These are phyloP conservation scores for Borostomias antarcticus DNA, from an alignment of 2,797 vertebrate genomes.

Conservation along the genomic window DNA sequence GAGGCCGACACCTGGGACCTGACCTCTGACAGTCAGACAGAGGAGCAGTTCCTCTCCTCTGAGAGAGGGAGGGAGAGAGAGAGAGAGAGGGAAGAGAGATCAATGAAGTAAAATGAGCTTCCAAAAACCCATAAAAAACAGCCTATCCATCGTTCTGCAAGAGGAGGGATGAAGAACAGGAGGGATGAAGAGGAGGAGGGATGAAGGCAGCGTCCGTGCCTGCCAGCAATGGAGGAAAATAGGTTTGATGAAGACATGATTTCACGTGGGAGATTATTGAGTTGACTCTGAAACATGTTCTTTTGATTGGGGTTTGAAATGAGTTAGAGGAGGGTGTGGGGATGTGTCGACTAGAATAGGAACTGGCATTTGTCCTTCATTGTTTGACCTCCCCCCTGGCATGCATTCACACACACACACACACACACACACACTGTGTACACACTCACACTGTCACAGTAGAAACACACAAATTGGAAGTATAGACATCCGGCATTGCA, in stretches of 20 bases:
- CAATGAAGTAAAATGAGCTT: not conserved
- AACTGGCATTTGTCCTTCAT: too few species aligned
- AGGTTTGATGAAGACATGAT: constrained; percentile 21
- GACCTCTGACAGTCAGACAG: not conserved
- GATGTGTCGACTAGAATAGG: too few species aligned
- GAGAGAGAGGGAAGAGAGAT: not conserved
- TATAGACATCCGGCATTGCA: too few species aligned
- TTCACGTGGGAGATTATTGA: constrained; percentile 23
- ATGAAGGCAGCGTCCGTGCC: constrained; percentile 6
- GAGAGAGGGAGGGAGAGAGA: constrained; percentile 10
- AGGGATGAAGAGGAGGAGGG: constrained; percentile 21
- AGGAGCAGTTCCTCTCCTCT: not conserved
- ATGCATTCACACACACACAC: too few species aligned
- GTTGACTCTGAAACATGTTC: not conserved
- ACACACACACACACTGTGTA: too few species aligned
- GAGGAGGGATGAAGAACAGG: not conserved
- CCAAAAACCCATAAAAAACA: too few species aligned
- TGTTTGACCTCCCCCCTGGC: too few species aligned
- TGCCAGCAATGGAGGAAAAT: constrained; percentile 10
- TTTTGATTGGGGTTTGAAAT: not conserved
- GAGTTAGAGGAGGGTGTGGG: too few species aligned
- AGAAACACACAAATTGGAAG: too few species aligned
- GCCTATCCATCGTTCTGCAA: too few species aligned
- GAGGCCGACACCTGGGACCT: not conserved
- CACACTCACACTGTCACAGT: too few species aligned